Evolutionary conservation across 1,140 invertebrate species (phyloP).

Genomic region (Drosophila insularis): DNA sequence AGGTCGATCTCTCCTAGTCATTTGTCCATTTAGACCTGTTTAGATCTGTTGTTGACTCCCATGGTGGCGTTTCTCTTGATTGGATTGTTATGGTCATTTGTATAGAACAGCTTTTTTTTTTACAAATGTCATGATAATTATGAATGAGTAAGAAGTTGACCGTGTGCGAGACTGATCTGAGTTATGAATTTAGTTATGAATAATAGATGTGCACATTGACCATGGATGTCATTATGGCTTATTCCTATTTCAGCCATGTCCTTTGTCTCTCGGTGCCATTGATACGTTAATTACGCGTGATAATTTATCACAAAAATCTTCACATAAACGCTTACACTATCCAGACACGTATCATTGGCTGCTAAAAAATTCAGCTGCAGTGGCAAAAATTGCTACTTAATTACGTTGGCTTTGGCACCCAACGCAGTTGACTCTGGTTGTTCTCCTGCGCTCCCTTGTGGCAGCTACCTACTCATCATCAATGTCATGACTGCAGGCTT

Average conservation of each 20-base stretch:
- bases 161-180: too few relatives aligned
- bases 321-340: slow-evolving; percentile 9
- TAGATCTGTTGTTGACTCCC: too few relatives aligned
- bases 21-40: too few relatives aligned
- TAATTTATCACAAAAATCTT: slow-evolving; percentile 60
- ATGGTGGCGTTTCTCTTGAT: too few relatives aligned
- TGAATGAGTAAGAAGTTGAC: too few relatives aligned
- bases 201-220: too few relatives aligned
- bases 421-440: slow-evolving; percentile 18
- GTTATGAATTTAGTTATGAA: background rate
- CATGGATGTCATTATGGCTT: background rate
- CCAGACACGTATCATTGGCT: slow-evolving; percentile 38
- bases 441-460: background rate
- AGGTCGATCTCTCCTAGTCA: too few relatives aligned
- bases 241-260: background rate
- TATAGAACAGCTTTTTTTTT: too few relatives aligned
- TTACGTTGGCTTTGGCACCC: slow-evolving; percentile 56
- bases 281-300: slow-evolving; percentile 74
- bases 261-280: slow-evolving; percentile 60
- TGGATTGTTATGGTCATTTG: too few relatives aligned
- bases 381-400: slow-evolving; percentile 77
- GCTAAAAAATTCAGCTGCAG: slow-evolving; percentile 71
- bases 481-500: slow-evolving; percentile 70
- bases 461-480: slow-evolving; percentile 37
- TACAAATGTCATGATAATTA: too few relatives aligned